Evolutionary conservation across 1,140 invertebrate genomes (phyloP).

Genomic region (Drosophila teissieri): DNA sequence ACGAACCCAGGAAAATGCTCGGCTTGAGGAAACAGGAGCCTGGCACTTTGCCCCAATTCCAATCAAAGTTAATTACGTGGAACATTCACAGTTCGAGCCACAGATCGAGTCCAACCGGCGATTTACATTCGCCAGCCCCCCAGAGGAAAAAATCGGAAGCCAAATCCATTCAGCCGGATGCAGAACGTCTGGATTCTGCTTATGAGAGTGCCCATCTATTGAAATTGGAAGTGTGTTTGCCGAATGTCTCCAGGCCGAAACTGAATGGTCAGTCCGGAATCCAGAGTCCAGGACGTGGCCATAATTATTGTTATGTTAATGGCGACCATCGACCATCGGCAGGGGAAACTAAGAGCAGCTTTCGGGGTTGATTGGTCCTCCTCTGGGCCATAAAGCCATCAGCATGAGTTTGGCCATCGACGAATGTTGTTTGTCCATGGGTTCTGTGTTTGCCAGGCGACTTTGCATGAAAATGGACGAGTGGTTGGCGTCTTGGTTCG

Average conservation of each 20-base stretch:
- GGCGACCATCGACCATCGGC: conserved; percentile 14
- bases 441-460: conserved; percentile 63
- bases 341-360: conserved; percentile 17
- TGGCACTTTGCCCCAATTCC: conserved; percentile 67
- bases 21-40: conserved; percentile 16
- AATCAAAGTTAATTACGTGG: conserved; percentile 77
- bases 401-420: conserved; percentile 25
- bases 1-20: not conserved
- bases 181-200: conserved; percentile 73
- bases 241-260: conserved; percentile 47
- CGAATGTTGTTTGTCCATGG: conserved; percentile 62
- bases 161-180: conserved; percentile 79
- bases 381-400: conserved; percentile 40
- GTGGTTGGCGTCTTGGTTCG: not conserved
- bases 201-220: conserved; percentile 65
- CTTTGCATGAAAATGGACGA: conserved; percentile 73
- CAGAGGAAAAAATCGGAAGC: conserved; percentile 3
- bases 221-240: conserved; percentile 45
- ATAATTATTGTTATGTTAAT: conserved; percentile 83
- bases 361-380: conserved; percentile 43
- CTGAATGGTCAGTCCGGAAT: conserved; percentile 55
- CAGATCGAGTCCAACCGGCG: conserved; percentile 8
- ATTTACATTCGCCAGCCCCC: conserved; percentile 56
- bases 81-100: conserved; percentile 40
- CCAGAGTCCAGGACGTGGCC: conserved; percentile 49